Conservation (phyloP, 2,113 vertebrate genomes). For the Machaerirhynchus nigripectus region DNA sequence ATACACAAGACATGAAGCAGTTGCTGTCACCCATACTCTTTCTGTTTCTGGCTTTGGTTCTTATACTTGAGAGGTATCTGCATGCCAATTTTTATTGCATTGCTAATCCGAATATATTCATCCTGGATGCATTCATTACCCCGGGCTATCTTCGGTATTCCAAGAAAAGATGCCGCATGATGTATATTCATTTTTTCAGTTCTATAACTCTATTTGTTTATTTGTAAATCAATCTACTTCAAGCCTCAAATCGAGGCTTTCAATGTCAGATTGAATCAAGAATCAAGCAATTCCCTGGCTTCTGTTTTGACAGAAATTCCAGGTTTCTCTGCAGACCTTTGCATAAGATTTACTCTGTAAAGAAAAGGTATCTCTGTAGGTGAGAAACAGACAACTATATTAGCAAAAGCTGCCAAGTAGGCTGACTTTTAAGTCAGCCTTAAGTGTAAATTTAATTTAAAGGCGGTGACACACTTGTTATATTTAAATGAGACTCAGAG, state of each 20-base stretch:
- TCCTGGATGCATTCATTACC: not conserved
- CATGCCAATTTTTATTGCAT: not conserved
- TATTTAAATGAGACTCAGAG: conserved; percentile 8
- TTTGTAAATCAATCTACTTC: conserved; percentile 34
- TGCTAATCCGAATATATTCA: not conserved
- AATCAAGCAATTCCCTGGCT: not conserved
- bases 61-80: not conserved
- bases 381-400: conserved; percentile 17
- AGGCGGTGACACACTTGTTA: not conserved
- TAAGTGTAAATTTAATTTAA: conserved; percentile 25
- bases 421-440: not conserved
- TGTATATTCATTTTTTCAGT: not conserved
- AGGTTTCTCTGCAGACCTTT: conserved; percentile 7
- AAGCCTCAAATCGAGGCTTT: not conserved
- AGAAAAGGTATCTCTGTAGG: not conserved
- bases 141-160: conserved; percentile 6
- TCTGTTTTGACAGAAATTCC: not conserved
- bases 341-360: not conserved
- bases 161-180: not conserved
- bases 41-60: not conserved
- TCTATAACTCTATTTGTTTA: conserved; percentile 5
- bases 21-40: not conserved
- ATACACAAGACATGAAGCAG: not conserved
- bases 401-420: conserved; percentile 25
- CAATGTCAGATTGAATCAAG: not conserved